Evolutionary conservation across 2,888 invertebrate species (phyloP).

Genomic region (Chrysomela aeneicollis): DNA sequence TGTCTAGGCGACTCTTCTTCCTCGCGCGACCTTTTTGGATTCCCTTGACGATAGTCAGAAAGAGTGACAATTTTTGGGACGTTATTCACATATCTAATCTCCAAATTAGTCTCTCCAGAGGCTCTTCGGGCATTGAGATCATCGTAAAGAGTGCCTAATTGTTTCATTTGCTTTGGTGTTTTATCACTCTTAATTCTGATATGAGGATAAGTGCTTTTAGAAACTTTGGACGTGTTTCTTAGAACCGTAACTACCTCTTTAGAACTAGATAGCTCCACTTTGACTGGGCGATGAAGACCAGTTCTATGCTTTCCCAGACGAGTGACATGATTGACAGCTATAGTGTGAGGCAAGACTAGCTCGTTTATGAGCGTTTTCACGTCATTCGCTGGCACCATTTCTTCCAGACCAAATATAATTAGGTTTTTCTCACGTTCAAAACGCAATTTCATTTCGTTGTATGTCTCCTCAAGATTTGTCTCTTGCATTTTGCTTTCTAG

Average conservation of each 20-base stretch:
- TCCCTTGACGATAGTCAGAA: conserved; percentile 5
- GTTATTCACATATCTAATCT: conserved; percentile 10
- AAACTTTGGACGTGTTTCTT: conserved; percentile 5
- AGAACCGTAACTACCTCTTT: conserved; percentile 4
- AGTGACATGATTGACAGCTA: conserved; percentile 2
- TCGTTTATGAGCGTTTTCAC: conserved; percentile 6
- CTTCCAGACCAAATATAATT: conserved; percentile 5
- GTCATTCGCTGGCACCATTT: neutral
- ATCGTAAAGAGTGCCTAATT: conserved; percentile 2
- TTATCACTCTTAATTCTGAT: conserved; percentile 2
- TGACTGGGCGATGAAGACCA: neutral
- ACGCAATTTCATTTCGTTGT: conserved; percentile 6
- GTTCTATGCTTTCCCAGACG: conserved; percentile 5
- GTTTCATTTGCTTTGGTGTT: conserved; percentile 7
- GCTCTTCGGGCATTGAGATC: conserved; percentile 2
- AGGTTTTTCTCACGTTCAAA: conserved; percentile 7
- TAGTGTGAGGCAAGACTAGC: conserved; percentile 4
- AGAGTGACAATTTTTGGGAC: conserved; percentile 10
- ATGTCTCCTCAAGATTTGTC: conserved; percentile 2
- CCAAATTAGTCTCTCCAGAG: neutral
- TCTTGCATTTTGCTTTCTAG: neutral
- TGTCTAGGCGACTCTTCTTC: conserved; percentile 7
- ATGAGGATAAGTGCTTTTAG: conserved; percentile 1
- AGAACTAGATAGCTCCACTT: neutral
- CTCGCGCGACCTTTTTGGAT: conserved; percentile 7